Evolutionary conservation across 1,140 invertebrate genomes (phyloP), one percentile per base, ranked within the genome.

Genomic region (Drosophila nigromelanica): DNA sequence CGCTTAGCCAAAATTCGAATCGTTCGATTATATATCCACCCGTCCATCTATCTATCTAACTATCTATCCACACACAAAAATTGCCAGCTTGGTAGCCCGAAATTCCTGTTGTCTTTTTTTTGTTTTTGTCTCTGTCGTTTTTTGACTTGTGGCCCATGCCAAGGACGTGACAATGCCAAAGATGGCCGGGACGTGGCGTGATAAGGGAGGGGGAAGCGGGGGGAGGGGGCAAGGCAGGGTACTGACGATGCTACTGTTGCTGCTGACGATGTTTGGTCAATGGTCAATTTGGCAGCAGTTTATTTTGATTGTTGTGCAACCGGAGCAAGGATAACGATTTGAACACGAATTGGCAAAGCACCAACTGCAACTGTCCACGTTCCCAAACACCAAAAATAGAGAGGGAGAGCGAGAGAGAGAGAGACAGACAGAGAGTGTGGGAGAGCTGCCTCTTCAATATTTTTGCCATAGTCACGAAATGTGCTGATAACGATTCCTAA

Each of bases 251-350:
- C 63, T 69, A 12, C 37, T 43, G 50, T 48, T 58, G 54, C 30
- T 75, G 83, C 75, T 70, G 79, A 80, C 83, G 76, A 67, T 89
- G 83, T 80, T 89, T 90, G 87, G 87, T 89, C 87, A 90, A 90
- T 90, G 87, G 87, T 90, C 87, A 90, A 90, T 90, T 90, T 90
- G 89, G 83, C 80, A 89, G 87, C 89, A 90, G 89, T 90, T 90
- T 90, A 89, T 90, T 90, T 90, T 85, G 87, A 90, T 90, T 89
- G 87, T 85, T 85, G 71, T 89, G 89, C 89, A 90, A 73, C 79
- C 77, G 78, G 83, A 64, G 79, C 78, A 82, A 79, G 82, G 80
- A 89, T 89, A 87, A 89, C 79, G 80, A 81, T 73, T 71, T 79
- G 82, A 72, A 86, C 78, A 83, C 79, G 59, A 83, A 89, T 76